Evolutionary conservation across 2,888 invertebrate species (phyloP).

Genomic region (Parascotia fuliginaria): DNA sequence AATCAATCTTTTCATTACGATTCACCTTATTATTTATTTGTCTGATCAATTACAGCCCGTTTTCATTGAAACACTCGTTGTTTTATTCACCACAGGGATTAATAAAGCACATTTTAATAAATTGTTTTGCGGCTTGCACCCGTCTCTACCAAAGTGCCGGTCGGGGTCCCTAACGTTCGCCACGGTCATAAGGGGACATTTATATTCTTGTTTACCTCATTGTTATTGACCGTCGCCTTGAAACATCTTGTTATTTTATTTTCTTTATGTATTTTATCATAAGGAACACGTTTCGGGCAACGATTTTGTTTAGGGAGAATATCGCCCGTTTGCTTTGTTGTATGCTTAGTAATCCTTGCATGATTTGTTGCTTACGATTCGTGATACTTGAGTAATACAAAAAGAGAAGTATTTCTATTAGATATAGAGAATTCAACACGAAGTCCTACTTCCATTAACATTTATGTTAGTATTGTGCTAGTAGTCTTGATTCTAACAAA

Average conservation of each 20-base stretch:
- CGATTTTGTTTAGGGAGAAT: not conserved
- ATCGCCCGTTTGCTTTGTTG: not conserved
- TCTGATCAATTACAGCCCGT: not conserved
- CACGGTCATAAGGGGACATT: conserved; percentile 17
- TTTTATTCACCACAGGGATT: conserved; percentile 16
- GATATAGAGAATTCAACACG: no score
- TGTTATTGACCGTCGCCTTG: conserved; percentile 15
- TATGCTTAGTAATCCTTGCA: not conserved
- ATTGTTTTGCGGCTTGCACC: conserved; percentile 10
- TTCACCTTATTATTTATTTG: no score
- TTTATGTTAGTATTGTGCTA: no score
- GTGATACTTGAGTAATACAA: no score
- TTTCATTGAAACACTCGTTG: conserved; percentile 7
- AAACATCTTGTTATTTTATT: conserved; percentile 4
- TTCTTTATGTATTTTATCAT: conserved; percentile 9
- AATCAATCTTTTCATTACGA: no score
- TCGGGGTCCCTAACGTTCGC: not conserved
- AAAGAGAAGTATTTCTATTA: no score
- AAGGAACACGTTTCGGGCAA: conserved; percentile 2
- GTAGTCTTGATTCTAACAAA: no score
- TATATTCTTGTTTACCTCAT: conserved; percentile 29
- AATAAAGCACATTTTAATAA: conserved; percentile 14
- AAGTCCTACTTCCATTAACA: no score
- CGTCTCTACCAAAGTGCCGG: conserved; percentile 4
- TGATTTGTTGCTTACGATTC: not conserved